Evolutionary conservation across 30 jellyfish, hydroid and myxozoan species (phyloP).

Genomic region (Turritopsis rubra): DNA sequence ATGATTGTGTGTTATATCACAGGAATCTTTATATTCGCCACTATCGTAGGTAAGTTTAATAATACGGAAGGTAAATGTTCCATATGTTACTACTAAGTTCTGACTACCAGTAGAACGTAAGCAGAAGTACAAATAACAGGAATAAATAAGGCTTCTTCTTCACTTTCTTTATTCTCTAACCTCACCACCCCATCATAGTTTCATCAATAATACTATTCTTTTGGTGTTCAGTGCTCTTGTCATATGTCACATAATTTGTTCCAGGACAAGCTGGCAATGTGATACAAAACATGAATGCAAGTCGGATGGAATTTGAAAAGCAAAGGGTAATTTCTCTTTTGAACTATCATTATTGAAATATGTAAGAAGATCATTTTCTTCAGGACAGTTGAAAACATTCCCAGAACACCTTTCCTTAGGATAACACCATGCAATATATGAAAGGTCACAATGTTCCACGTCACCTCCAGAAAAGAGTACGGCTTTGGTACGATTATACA

Average conservation of each 20-base stretch:
- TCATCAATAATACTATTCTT: too few relatives aligned
- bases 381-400: neutral
- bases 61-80: too few relatives aligned
- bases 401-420: slow-evolving; percentile 29
- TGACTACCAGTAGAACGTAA: neutral
- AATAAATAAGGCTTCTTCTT: neutral
- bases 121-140: too few relatives aligned
- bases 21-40: slow-evolving; percentile 87
- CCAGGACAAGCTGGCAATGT: slow-evolving; percentile 94
- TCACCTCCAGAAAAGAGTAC: slow-evolving; percentile 72
- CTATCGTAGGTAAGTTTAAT: slow-evolving; percentile 93
- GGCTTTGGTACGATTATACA: slow-evolving; percentile 93
- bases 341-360: neutral
- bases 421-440: slow-evolving; percentile 81
- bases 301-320: slow-evolving; percentile 73
- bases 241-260: neutral
- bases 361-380: neutral
- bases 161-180: neutral
- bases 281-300: slow-evolving; percentile 75
- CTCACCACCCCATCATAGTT: too few relatives aligned
- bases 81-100: neutral
- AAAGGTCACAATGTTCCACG: slow-evolving; percentile 76
- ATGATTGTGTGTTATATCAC: slow-evolving; percentile 85
- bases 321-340: slow-evolving; percentile 52
- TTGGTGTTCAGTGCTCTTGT: neutral